Conservation (phyloP, 23 tunicate genomes). For the Diplosoma virens region DNA sequence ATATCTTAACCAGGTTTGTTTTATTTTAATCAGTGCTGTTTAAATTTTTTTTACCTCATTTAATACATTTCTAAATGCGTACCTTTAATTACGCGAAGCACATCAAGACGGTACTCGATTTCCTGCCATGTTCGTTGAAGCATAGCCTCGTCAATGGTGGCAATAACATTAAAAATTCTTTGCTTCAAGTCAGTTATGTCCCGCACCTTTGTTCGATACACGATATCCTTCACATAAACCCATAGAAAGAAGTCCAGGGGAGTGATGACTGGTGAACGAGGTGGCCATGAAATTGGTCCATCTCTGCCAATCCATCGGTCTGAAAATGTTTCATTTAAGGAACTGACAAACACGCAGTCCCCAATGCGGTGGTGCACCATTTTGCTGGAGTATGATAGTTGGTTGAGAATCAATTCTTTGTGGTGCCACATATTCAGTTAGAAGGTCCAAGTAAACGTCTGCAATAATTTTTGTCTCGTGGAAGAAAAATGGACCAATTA, state of each 20-base stretch:
- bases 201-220: conserved; percentile 4
- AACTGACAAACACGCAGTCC: too few relatives aligned
- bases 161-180: neutral
- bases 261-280: conserved; percentile 14
- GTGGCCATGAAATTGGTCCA: conserved; percentile 5
- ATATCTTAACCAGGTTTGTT: neutral
- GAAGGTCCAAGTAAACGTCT: too few relatives aligned
- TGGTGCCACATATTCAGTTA: too few relatives aligned
- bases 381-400: too few relatives aligned
- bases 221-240: neutral
- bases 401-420: too few relatives aligned
- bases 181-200: conserved; percentile 24
- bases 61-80: conserved; percentile 1
- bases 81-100: conserved; percentile 12
- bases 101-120: conserved; percentile 18
- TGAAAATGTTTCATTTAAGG: too few relatives aligned
- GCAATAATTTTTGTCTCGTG: too few relatives aligned
- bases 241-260: conserved; percentile 14
- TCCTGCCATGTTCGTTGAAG: conserved; percentile 27
- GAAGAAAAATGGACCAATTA: too few relatives aligned
- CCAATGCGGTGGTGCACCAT: too few relatives aligned
- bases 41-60: neutral
- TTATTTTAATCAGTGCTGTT: neutral
- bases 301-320: conserved; percentile 11
- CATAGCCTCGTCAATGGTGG: conserved; percentile 18